Evolutionary conservation across 2,113 vertebrate species (phyloP), one percentile per base, ranked within the genome.

Genomic region (Sinocyclocheilus maitianheensis): DNA sequence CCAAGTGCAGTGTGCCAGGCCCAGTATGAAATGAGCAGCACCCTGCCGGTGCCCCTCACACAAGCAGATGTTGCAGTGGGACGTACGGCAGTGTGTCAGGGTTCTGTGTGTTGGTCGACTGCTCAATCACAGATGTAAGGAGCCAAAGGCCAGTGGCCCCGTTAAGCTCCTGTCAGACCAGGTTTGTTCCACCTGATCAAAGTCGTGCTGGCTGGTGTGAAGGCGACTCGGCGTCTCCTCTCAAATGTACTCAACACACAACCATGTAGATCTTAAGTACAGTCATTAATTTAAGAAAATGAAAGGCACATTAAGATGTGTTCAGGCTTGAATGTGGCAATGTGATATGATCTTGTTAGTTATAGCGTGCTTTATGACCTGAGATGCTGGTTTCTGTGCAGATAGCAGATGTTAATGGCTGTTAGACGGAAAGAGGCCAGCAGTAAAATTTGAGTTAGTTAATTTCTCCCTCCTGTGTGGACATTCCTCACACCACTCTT

Each of bases 161-260:
- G 89, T 92, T 92, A 93, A 91, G 93, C 89, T 67, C 81, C 91
- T 93, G 92, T 94, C 93, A 92, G 88, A 88, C 85, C 87, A 69
- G 88, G 91, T 93, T 94, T 94, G 92, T 94, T 93, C 91, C 92
- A 91, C 84, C 85, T 90, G 91, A 92, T 84, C 87, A 91, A 90
- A 93, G 90, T 89, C 84, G 82, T 90, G 91, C 88, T 71, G 84
- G 60, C 51, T 78, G 78, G 24, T 69, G 75, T 37, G 40, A 43
- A 65, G 40, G 69, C 4, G 9, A 40, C 78, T 9, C 53, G 24
- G 51, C 43, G 37, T 82, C 71, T 80, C 37, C 63, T 86, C 80
- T 69, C n/a, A 86, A 26, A 89, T 63, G 71, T 58, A 83, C 86
- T 69, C 74, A 82, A 85, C 71, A 63, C 83, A 83, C 82, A 87